Evolutionary conservation across 1,140 invertebrate genomes (phyloP), one percentile per base, ranked within the genome.

Genomic region (Pinna nobilis): DNA sequence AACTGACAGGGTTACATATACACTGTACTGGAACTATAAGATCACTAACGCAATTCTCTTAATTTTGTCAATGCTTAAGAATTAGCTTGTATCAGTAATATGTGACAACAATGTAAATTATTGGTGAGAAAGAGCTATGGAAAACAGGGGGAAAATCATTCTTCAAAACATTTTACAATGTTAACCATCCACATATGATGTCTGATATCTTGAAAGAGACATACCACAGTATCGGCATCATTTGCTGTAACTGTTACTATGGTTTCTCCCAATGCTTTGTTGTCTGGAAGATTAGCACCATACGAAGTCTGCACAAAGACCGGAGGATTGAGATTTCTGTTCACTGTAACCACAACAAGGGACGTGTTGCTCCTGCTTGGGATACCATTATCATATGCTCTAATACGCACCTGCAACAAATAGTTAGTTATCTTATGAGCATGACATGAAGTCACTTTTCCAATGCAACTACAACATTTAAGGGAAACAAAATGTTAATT

Each of bases 331-430:
- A 81, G 59, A 60, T 84, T 86, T 41, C 77, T 69, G 60, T 79
- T 74, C 9, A 86, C 69, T 15, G 73, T 77, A 15, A 86, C 65
- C 0, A 25, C 68, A 41, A 82, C 74, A 13, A 74, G 44, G 23
- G 76, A 78, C 3, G 76, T 79, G 57, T 78, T 82, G 28, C 47
- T 74, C 33, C 68, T 73, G 13, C 70, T 65, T 28, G 83, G 83
- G 18, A 50, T 49, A 11, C 84, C 84, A 55, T 81, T 83, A 65
- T 86, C 84, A 57, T 35, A 66, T 28, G 82, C 84, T 3, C 63
- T 60, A 4, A 82, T 65, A 63, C 76, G 61, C 23, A 82, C 39
- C 80, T 82, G 70, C n/a, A 37, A 60, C 33, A 20, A 49, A 59
- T 35, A 2, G 3, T 3, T 28, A 53, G 23, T 53, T 13, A n/a